Evolutionary conservation across 2,888 invertebrate species (phyloP).

Genomic region (Arge pagana): DNA sequence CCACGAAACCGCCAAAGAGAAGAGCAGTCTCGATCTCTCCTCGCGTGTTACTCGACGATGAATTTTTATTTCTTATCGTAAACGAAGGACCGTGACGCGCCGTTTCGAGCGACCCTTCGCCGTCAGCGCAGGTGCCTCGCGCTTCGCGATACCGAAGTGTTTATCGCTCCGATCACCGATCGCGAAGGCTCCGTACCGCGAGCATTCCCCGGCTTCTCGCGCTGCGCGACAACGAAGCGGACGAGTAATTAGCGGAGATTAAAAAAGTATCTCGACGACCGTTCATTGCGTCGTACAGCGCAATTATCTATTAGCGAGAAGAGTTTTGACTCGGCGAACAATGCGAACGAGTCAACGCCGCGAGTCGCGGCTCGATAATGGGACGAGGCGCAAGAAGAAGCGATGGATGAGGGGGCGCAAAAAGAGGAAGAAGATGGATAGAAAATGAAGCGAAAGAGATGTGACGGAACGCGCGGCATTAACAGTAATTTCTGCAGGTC

Average conservation of each 20-base stretch:
- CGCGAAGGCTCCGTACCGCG: no score
- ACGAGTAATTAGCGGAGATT: slow-evolving; percentile 16
- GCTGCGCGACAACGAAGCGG: no score
- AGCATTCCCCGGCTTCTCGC: slow-evolving; percentile 14
- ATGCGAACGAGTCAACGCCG: no score
- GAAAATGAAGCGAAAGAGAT: slow-evolving; percentile 28
- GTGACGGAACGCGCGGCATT: slow-evolving; percentile 28
- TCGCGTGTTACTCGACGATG: no score
- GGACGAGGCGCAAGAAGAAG: slow-evolving; percentile 26
- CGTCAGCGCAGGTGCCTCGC: no score
- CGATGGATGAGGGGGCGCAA: slow-evolving; percentile 19
- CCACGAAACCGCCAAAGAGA: no score
- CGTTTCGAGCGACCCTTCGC: no score
- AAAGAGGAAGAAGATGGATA: slow-evolving; percentile 12
- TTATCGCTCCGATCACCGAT: slow-evolving; percentile 16
- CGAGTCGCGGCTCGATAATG: slow-evolving; percentile 1
- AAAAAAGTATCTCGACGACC: slow-evolving; percentile 20
- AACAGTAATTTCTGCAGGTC: slow-evolving; percentile 31
- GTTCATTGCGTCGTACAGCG: slow-evolving; percentile 11
- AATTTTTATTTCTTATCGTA: no score
- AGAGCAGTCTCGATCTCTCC: no score
- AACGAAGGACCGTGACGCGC: no score
- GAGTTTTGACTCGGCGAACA: no score
- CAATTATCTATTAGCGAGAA: slow-evolving; percentile 18
- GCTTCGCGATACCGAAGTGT: no score